Evolutionary conservation across 1,140 invertebrate genomes (phyloP).

Genomic region (Aphelenchoides fujianensis): DNA sequence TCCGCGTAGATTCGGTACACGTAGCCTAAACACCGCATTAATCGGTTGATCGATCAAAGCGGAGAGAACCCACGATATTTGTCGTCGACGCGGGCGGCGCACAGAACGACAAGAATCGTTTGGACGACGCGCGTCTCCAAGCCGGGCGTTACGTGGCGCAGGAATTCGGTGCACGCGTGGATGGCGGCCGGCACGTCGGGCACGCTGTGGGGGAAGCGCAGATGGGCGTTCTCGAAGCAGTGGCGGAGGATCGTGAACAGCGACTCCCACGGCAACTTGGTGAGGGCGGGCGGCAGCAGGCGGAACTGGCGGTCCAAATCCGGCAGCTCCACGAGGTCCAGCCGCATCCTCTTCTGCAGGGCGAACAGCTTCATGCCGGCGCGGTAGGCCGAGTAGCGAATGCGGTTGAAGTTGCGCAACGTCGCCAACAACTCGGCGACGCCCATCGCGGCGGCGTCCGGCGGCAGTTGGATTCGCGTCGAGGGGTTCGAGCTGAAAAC

Average conservation of each 20-base stretch:
- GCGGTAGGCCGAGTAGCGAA: background rate
- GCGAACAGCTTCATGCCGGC: conserved; percentile 9
- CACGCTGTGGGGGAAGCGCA: background rate
- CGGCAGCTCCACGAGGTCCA: conserved; percentile 4
- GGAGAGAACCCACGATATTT: no score
- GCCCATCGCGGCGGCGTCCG: background rate
- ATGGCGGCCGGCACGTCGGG: conserved; percentile 12
- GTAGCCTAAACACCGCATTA: no score
- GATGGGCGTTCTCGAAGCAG: conserved; percentile 15
- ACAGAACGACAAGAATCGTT: background rate
- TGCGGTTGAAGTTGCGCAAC: conserved; percentile 11
- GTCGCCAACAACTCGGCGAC: background rate
- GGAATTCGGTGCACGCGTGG: background rate
- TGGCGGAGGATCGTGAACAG: conserved; percentile 2
- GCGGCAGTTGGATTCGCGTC: no score
- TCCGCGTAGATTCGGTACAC: conserved; percentile 4
- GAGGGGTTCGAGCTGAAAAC: no score
- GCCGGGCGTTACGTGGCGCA: background rate
- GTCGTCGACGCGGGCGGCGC: background rate
- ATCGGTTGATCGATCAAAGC: no score
- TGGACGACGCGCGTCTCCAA: background rate
- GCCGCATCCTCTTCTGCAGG: background rate
- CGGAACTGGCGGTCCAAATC: conserved; percentile 13
- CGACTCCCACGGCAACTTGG: background rate
- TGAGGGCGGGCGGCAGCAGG: background rate